phyloP scores from a whole-genome alignment of 2,888 invertebrate species.

The Plusia festucae region DNA sequence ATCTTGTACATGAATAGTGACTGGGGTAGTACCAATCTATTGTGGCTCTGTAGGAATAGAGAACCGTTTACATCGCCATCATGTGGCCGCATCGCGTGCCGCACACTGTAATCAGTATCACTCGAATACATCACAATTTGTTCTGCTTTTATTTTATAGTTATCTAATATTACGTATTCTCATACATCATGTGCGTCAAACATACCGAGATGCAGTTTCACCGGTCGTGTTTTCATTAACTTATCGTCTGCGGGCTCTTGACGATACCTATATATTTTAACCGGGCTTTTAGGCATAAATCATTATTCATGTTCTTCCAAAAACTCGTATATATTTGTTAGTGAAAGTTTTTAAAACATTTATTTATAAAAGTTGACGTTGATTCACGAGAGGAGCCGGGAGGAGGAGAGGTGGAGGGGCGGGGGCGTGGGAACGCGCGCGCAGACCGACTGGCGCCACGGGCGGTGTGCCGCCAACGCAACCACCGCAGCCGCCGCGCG shows the following conservation, averaged over 20 bases:
- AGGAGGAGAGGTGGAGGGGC: constrained; percentile 58
- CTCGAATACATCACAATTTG: constrained; percentile 26
- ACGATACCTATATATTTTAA: constrained; percentile 32
- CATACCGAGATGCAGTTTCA: constrained; percentile 16
- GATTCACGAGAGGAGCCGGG: constrained; percentile 64
- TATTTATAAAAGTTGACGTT: constrained; percentile 77
- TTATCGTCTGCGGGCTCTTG: constrained; percentile 22
- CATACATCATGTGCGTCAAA: constrained; percentile 16
- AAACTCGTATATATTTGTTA: constrained; percentile 66
- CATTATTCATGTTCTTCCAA: constrained; percentile 63
- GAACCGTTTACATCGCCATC: constrained; percentile 1
- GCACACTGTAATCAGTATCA: constrained; percentile 14
- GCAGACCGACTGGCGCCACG: constrained; percentile 86
- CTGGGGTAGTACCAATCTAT: not conserved
- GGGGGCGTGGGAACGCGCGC: constrained; percentile 76
- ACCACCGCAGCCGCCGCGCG: constrained; percentile 6
- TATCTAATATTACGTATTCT: constrained; percentile 42
- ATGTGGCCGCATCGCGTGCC: constrained; percentile 39
- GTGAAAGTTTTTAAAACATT: constrained; percentile 82
- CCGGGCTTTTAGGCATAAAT: constrained; percentile 46
- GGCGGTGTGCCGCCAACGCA: constrained; percentile 73
- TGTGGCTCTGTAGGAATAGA: constrained; percentile 13
- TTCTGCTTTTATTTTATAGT: constrained; percentile 23
- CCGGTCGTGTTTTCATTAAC: constrained; percentile 25
- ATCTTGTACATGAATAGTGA: constrained; percentile 2